phyloP scores from a whole-genome alignment of 2,797 vertebrate species.

The Galaxias olidus region DNA sequence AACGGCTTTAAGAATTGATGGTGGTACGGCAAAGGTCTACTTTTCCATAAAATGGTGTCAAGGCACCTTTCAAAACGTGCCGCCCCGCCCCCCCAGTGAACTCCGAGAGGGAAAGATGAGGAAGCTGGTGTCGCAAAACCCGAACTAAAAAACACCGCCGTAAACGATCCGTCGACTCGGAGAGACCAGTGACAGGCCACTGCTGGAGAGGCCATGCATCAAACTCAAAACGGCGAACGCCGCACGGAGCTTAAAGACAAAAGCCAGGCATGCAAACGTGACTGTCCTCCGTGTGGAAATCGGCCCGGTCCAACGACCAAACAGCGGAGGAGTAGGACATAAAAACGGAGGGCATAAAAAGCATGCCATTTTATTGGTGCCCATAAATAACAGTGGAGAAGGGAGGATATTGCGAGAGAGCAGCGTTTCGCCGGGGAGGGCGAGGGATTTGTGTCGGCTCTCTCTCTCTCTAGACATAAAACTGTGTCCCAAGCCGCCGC shows the following conservation, averaged over 20 bases:
- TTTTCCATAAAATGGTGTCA: neutral
- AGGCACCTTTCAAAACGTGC: neutral
- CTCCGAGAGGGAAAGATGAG: neutral
- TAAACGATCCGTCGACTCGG: conserved; percentile 27
- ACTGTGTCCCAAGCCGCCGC: conserved; percentile 31
- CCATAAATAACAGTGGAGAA: conserved; percentile 51
- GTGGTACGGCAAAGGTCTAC: neutral
- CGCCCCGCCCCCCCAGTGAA: neutral
- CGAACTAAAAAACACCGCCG: conserved; percentile 12
- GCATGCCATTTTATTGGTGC: conserved; percentile 50
- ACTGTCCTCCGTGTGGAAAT: conserved; percentile 21
- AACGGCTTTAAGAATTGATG: neutral
- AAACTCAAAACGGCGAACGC: conserved; percentile 21
- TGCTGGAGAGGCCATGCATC: conserved; percentile 20
- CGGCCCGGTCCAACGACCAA: conserved; percentile 47
- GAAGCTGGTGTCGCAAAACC: conserved; percentile 19
- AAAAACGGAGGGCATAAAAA: conserved; percentile 51
- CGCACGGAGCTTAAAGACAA: conserved; percentile 14
- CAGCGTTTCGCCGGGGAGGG: conserved; percentile 26
- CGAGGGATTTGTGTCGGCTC: conserved; percentile 22
- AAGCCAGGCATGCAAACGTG: conserved; percentile 35
- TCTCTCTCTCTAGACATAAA: conserved; percentile 47
- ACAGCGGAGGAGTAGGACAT: conserved; percentile 42
- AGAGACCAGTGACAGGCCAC: conserved; percentile 28
- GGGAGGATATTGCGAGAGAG: conserved; percentile 27